These are phyloP conservation scores for Tipula lateralis DNA, from an alignment of 2,888 invertebrate genomes.

Conservation along the genomic window DNA sequence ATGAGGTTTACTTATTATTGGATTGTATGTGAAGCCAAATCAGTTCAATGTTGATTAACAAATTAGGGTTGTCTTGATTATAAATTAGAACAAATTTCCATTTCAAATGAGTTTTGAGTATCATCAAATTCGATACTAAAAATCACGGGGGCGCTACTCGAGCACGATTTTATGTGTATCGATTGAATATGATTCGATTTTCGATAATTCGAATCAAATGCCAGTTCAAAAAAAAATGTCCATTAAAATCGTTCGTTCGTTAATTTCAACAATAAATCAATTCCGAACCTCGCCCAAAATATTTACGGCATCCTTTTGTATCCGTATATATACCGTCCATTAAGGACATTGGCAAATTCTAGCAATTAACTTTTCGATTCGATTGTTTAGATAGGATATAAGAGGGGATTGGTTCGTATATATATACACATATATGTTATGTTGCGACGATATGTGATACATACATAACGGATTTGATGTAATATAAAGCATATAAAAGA, in stretches of 20 bases:
- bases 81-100: background rate
- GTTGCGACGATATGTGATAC: background rate
- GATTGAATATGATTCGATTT: background rate
- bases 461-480: background rate
- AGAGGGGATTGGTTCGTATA: background rate
- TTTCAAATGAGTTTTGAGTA: background rate
- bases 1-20: no score
- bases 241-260: background rate
- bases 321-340: background rate
- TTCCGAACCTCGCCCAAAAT: background rate
- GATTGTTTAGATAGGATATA: background rate
- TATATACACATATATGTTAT: no score
- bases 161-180: background rate
- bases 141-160: background rate
- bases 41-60: background rate
- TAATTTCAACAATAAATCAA: background rate
- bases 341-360: background rate
- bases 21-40: no score
- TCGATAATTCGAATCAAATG: background rate
- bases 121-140: background rate
- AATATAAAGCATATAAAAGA: no score
- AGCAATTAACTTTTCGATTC: background rate
- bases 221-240: background rate
- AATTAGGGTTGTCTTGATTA: background rate
- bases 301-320: no score